Evolutionary conservation across 1,140 invertebrate species (phyloP), one percentile per base, ranked within the genome.

Genomic region (Colletes gigas): DNA sequence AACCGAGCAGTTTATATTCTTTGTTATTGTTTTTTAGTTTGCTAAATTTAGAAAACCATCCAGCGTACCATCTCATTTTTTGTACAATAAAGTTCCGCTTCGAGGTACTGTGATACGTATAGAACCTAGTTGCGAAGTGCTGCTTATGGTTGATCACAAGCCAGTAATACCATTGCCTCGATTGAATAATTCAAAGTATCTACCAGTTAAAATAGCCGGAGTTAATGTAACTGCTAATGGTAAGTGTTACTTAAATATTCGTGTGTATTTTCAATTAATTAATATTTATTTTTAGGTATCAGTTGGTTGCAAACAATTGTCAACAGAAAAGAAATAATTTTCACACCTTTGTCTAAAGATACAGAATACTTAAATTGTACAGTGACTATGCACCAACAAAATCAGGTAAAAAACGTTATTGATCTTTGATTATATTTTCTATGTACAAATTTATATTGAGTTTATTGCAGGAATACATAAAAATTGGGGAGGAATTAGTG

Each of bases 131-230:
- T 81, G 81, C 19, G 90, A 89, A 30, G 82, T 90, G 30, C 82
- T 93, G 67, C 85, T 95, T 67, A 92, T 94, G 89, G 86, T 95
- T 44, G 89, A 94, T 84, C 94, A 95, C 78, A 93, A 93, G 87
- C 93, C 94, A 21, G 84, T 94, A 72, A 82, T 95, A 71, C 41
- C 86, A 5, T 66, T 94, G 21, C 93, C 93, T 57, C 86, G 85
- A 75, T 80, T 92, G 8, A 81, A 85, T 69, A 82, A 84, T 54
- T 52, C 81, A n/a, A 91, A 90, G 47, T 87, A 92, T 83, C 88
- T 95, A 83, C 94, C 94, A 6, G 87, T 94, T n/a, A 94, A 94
- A 90, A 90, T 94, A 71, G 92, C 93, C 68, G 94, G 93, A 54
- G 90, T 95, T 30, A 83, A 94, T 65, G 78, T 94, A 17, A 92